Evolutionary conservation across 2,888 invertebrate genomes (phyloP).

Genomic region (Drosophila infuscata): DNA sequence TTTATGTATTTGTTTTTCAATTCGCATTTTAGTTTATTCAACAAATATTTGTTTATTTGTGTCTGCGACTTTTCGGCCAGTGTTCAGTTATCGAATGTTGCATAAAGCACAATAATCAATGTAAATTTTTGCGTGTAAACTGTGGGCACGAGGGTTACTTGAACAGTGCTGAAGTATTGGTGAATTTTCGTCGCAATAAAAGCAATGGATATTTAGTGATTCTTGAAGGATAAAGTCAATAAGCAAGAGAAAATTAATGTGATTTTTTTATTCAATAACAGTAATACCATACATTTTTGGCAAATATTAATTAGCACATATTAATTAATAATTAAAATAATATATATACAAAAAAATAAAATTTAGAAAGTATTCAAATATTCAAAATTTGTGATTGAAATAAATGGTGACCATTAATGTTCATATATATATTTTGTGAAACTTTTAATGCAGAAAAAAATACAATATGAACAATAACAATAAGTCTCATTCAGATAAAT

Average conservation of each 20-base stretch:
- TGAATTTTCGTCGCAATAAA: not conserved
- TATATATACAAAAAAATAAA: not conserved
- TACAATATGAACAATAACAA: no score
- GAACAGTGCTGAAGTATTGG: not conserved
- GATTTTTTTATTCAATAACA: no score
- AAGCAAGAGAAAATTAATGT: not conserved
- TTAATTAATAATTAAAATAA: not conserved
- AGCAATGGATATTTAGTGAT: not conserved
- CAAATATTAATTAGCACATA: not conserved
- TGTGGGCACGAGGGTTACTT: constrained; percentile 24
- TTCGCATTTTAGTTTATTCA: constrained; percentile 30
- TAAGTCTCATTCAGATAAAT: not conserved
- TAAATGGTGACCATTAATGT: not conserved
- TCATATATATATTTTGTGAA: not conserved
- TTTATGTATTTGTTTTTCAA: not conserved
- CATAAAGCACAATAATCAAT: constrained; percentile 45
- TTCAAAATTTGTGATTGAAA: not conserved
- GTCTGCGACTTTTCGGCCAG: constrained; percentile 6
- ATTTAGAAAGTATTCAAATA: not conserved
- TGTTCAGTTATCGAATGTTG: constrained; percentile 30
- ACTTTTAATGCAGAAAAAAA: not conserved
- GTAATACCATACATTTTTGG: not conserved
- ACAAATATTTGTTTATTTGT: constrained; percentile 34
- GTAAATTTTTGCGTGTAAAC: constrained; percentile 35
- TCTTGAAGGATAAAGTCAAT: not conserved